Conservation (phyloP, 2,888 invertebrate genomes). For the Lymantria monacha region DNA sequence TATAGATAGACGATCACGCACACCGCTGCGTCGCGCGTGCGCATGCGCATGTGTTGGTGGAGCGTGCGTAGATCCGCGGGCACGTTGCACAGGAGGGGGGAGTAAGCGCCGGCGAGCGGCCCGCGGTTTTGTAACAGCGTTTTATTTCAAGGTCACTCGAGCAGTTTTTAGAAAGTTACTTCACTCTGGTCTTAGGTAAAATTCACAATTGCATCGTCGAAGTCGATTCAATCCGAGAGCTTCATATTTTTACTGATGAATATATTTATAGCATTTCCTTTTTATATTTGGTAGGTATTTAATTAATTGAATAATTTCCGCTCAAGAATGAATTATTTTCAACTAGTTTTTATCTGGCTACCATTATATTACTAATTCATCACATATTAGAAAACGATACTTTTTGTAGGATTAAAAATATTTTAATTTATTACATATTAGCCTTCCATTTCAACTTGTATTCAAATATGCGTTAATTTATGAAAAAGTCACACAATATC, state of each 20-base stretch:
- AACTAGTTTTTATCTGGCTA: no score
- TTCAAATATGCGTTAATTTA: no score
- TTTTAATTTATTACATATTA: no score
- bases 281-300: conserved; percentile 6
- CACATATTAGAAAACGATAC: no score
- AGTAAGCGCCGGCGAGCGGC: conserved; percentile 69
- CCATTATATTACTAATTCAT: no score
- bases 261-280: background rate
- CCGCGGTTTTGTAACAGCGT: conserved; percentile 80
- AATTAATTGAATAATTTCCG: conserved; percentile 17
- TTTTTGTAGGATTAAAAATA: no score
- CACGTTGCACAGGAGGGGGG: conserved; percentile 58
- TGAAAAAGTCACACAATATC: no score
- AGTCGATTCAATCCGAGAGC: conserved; percentile 14
- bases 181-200: conserved; percentile 66
- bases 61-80: conserved; percentile 62
- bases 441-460: no score
- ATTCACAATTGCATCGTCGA: conserved; percentile 44
- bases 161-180: conserved; percentile 82
- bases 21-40: conserved; percentile 39
- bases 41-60: conserved; percentile 49
- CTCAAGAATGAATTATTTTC: no score
- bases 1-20: conserved; percentile 45
- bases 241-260: background rate
- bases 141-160: conserved; percentile 81